Conservation (phyloP, 2,888 invertebrate species). For the Drosophila buzzatii region DNA sequence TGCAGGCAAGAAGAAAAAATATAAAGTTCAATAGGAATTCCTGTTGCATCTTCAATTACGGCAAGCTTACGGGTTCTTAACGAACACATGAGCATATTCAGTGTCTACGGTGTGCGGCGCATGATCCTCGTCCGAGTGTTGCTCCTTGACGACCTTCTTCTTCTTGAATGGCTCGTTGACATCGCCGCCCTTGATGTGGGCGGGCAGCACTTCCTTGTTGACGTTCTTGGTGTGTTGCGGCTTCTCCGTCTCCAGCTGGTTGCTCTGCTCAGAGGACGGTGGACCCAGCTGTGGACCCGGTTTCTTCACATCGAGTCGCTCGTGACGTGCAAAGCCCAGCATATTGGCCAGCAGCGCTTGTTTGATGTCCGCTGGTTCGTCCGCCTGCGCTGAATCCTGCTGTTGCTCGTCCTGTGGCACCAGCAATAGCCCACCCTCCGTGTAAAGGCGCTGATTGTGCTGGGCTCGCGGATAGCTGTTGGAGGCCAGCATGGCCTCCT, state of each 20-base stretch:
- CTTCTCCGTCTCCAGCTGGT: constrained; percentile 67
- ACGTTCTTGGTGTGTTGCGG: constrained; percentile 42
- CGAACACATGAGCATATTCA: constrained; percentile 91
- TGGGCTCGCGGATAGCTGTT: constrained; percentile 73
- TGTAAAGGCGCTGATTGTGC: constrained; percentile 85
- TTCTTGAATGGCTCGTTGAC: constrained; percentile 81
- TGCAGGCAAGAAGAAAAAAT: constrained; percentile 66
- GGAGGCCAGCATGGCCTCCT: constrained; percentile 83
- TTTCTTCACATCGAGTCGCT: constrained; percentile 96
- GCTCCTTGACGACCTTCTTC: constrained; percentile 82
- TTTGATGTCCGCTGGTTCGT: constrained; percentile 56
- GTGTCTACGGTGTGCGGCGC: constrained; percentile 89
- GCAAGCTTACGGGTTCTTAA: constrained; percentile 89
- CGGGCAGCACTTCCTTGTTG: constrained; percentile 83
- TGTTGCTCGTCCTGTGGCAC: constrained; percentile 84
- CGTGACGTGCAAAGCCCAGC: constrained; percentile 94
- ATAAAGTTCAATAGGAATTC: neutral
- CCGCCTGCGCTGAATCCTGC: constrained; percentile 51
- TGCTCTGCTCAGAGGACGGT: constrained; percentile 63
- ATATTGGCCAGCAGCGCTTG: constrained; percentile 86
- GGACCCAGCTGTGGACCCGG: constrained; percentile 92
- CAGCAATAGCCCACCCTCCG: constrained; percentile 88
- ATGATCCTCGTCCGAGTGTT: constrained; percentile 86
- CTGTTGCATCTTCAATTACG: neutral
- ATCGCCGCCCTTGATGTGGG: constrained; percentile 81